Conservation (phyloP, 2,797 vertebrate species). For the Channa striata region DNA sequence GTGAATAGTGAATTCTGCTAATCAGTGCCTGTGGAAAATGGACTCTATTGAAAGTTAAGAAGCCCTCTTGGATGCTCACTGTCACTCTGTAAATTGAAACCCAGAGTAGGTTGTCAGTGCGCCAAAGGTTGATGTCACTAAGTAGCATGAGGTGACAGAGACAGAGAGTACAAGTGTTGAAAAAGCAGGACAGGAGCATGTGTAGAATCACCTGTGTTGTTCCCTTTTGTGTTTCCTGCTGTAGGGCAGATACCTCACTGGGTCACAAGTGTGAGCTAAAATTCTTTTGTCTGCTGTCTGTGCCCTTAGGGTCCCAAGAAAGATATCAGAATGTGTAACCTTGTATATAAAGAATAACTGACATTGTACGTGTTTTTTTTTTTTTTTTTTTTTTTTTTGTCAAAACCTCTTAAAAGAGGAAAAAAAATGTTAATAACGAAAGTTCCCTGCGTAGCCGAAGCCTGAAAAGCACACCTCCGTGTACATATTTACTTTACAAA, state of each 20-base stretch:
- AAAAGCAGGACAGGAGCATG: slow-evolving; percentile 77
- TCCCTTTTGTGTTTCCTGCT: slow-evolving; percentile 68
- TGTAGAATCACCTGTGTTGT: slow-evolving; percentile 76
- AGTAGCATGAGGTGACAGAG: slow-evolving; percentile 74
- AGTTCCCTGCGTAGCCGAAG: slow-evolving; percentile 2
- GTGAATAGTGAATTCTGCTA: slow-evolving; percentile 5
- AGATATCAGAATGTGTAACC: slow-evolving; percentile 52
- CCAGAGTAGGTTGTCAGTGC: slow-evolving; percentile 72
- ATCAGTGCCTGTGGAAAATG: slow-evolving; percentile 26
- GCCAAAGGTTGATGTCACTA: slow-evolving; percentile 82
- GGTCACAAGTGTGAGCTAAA: slow-evolving; percentile 81
- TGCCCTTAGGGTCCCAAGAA: slow-evolving; percentile 59
- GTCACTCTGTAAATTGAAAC: slow-evolving; percentile 77
- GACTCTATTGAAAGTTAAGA: slow-evolving; percentile 31
- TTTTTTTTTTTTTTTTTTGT: slow-evolving; percentile 16
- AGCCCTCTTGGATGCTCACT: slow-evolving; percentile 44
- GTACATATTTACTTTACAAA: no score
- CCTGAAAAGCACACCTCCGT: neutral
- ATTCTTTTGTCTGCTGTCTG: slow-evolving; percentile 74
- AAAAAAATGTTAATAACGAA: no score
- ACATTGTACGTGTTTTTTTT: slow-evolving; percentile 16
- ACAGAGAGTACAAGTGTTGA: slow-evolving; percentile 78
- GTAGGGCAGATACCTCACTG: slow-evolving; percentile 75
- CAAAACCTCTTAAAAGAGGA: neutral
- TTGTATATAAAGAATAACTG: slow-evolving; percentile 18